Conservation (phyloP, 2,888 invertebrate genomes). For the Rhingia rostrata region DNA sequence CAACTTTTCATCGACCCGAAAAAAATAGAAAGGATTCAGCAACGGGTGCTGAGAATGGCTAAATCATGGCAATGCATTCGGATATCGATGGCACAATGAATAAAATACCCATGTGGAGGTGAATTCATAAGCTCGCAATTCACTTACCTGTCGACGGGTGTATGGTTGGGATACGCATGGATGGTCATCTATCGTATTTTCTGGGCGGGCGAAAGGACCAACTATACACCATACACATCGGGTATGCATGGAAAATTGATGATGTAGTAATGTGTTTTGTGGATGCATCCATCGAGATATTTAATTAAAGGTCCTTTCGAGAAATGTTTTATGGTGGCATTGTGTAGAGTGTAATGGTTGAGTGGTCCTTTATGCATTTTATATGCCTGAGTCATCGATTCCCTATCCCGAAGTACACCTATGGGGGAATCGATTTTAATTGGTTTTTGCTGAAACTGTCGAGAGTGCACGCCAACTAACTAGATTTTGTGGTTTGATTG, state of each 20-base stretch:
- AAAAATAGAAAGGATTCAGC: constrained; percentile 4
- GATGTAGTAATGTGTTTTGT: constrained; percentile 18
- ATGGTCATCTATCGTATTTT: constrained; percentile 15
- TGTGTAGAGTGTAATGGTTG: constrained; percentile 24
- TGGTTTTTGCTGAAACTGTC: no score
- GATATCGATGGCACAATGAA: not conserved
- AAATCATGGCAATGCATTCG: not conserved
- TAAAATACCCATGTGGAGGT: not conserved
- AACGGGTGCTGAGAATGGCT: constrained; percentile 2
- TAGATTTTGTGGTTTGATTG: no score
- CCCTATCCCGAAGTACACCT: no score
- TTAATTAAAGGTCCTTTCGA: constrained; percentile 44
- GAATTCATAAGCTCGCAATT: constrained; percentile 29
- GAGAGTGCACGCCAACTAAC: no score
- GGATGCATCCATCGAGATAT: constrained; percentile 41
- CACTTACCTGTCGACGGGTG: constrained; percentile 27
- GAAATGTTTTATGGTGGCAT: constrained; percentile 23
- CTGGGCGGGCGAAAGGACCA: constrained; percentile 8
- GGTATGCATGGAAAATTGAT: constrained; percentile 36
- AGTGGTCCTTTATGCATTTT: constrained; percentile 15
- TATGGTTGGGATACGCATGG: not conserved
- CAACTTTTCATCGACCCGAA: not conserved
- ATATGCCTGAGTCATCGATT: not conserved
- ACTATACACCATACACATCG: no score
- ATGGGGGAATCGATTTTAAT: no score